Conservation (phyloP, 2,888 invertebrate genomes). For the Willowsia nigromaculata region DNA sequence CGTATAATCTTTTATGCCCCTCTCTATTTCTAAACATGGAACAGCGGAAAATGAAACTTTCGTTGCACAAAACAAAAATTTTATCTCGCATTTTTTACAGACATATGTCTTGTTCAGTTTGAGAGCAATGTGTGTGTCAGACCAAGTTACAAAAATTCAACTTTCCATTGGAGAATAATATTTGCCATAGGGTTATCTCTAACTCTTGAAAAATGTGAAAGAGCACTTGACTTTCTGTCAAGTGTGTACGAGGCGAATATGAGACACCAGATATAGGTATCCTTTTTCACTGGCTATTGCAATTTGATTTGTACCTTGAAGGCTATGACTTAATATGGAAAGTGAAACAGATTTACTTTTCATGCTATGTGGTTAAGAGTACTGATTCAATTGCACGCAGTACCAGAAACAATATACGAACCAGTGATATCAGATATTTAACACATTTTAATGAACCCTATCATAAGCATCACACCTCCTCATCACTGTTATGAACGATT, state of each 20-base stretch:
- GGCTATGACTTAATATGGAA: too few relatives aligned
- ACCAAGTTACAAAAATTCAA: not conserved
- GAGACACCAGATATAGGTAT: not conserved
- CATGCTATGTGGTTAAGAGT: too few relatives aligned
- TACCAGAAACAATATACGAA: too few relatives aligned
- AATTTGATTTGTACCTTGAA: not conserved
- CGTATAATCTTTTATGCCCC: not conserved
- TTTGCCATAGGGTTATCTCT: not conserved
- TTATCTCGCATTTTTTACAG: not conserved
- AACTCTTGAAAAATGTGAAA: conserved; percentile 34
- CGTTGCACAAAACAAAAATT: not conserved
- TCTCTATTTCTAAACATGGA: not conserved
- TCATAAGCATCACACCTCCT: too few relatives aligned
- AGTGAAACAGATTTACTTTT: too few relatives aligned
- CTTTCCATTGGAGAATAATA: not conserved
- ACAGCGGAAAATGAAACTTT: conserved; percentile 1
- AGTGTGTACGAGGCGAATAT: conserved; percentile 11
- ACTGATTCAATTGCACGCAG: too few relatives aligned
- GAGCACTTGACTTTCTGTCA: conserved; percentile 29
- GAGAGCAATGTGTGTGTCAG: not conserved
- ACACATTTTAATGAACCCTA: too few relatives aligned
- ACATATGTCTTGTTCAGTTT: not conserved
- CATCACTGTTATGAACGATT: too few relatives aligned
- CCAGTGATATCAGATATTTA: too few relatives aligned
- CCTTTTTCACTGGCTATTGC: not conserved